A percentile compares a stretch with the other conserved stretches of the same genome.
Conservation (phyloP, 2,113 vertebrate genomes). For the Caranx melampygus region DNA sequence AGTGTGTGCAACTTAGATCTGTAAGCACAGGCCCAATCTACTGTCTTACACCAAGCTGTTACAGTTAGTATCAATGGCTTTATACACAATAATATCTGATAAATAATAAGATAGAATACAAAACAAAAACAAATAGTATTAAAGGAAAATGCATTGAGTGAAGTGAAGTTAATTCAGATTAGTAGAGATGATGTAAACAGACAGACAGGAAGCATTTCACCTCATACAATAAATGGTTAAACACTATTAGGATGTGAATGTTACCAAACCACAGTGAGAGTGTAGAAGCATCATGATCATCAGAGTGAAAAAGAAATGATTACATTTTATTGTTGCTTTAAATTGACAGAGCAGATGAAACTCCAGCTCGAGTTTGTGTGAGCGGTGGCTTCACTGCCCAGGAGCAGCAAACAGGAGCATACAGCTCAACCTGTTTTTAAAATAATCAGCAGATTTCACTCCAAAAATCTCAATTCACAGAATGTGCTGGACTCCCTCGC, state of each 20-base stretch:
- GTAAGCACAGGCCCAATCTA: not conserved
- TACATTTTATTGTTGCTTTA: not conserved
- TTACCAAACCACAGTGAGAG: not conserved
- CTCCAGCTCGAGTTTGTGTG: not conserved
- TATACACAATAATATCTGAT: not conserved
- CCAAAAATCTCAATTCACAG: conserved; percentile 17
- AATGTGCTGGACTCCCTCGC: not conserved
- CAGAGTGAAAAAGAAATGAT: not conserved
- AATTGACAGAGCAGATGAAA: not conserved
- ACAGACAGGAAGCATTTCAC: not conserved
- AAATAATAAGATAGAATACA: not conserved
- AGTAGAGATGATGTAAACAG: too few relatives aligned
- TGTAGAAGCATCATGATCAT: too few relatives aligned
- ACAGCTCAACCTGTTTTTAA: not conserved
- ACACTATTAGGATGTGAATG: not conserved
- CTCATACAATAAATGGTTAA: not conserved
- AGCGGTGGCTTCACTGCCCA: not conserved
- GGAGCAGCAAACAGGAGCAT: not conserved
- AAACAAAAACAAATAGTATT: not conserved
- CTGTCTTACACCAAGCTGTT: not conserved
- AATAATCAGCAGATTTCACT: not conserved
- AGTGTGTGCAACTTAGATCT: conserved; percentile 19
- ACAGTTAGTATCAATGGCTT: not conserved
- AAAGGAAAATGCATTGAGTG: not conserved
- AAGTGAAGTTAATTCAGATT: not conserved